Evolutionary conservation across 2,113 vertebrate species (phyloP).

Genomic region (Paedocypris sp.): DNA sequence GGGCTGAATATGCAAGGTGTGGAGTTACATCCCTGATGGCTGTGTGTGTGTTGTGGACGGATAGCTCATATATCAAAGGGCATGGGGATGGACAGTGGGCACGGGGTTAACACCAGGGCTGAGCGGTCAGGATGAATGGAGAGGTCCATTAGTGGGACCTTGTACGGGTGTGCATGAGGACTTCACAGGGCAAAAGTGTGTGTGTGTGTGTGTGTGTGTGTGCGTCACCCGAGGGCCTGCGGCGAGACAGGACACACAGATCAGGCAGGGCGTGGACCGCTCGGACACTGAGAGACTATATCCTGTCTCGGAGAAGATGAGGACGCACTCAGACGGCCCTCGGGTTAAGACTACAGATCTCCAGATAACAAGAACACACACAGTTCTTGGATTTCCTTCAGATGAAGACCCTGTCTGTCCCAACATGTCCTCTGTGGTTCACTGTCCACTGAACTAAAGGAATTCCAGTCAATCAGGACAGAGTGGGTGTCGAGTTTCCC

Average conservation of each 20-base stretch:
- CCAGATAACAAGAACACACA: slow-evolving; percentile 34
- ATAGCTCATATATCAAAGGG: slow-evolving; percentile 34
- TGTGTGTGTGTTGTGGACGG: slow-evolving; percentile 14
- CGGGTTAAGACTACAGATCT: slow-evolving; percentile 36
- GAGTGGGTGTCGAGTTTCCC: neutral
- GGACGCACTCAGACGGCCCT: slow-evolving; percentile 28
- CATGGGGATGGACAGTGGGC: slow-evolving; percentile 1
- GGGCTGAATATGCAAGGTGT: slow-evolving; percentile 32
- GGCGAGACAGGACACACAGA: slow-evolving; percentile 4
- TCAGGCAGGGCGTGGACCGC: slow-evolving; percentile 23
- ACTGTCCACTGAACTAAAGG: slow-evolving; percentile 1
- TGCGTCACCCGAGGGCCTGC: slow-evolving; percentile 10
- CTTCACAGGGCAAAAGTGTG: neutral
- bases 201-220: slow-evolving; percentile 9
- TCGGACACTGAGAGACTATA: slow-evolving; percentile 21
- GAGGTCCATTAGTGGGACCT: slow-evolving; percentile 22
- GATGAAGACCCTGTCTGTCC: slow-evolving; percentile 13
- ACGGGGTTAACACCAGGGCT: neutral
- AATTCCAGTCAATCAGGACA: slow-evolving; percentile 10
- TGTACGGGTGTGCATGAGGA: neutral
- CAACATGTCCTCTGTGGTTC: slow-evolving; percentile 22
- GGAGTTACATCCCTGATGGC: slow-evolving; percentile 32
- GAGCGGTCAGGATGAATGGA: slow-evolving; percentile 15
- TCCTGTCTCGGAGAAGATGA: slow-evolving; percentile 43
- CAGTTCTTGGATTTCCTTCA: neutral